Percentiles rank a stretch among this genome's conserved stretches.
Conservation (phyloP, 2,113 vertebrate species). For the Caracal caracal region DNA sequence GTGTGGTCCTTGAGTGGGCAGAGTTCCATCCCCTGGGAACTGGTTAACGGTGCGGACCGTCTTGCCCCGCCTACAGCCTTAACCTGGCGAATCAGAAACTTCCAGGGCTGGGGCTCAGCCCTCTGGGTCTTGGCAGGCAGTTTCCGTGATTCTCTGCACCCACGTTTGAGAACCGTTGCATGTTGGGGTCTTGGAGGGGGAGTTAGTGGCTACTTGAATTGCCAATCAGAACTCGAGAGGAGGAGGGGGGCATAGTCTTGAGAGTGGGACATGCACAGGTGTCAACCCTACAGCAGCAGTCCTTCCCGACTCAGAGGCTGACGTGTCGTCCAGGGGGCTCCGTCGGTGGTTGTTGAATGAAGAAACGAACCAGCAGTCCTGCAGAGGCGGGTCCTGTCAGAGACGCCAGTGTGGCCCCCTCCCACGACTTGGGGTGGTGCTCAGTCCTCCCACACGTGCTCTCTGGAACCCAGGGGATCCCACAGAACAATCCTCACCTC, state of each 20-base stretch:
- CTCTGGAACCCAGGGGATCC: background rate
- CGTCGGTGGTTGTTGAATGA: background rate
- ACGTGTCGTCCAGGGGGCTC: rapidly evolving
- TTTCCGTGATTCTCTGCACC: background rate
- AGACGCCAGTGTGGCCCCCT: background rate
- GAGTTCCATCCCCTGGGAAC: background rate
- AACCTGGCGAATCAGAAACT: background rate
- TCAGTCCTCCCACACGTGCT: background rate
- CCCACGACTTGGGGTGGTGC: background rate
- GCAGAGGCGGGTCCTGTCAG: background rate
- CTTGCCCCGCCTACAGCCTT: background rate
- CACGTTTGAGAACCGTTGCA: background rate
- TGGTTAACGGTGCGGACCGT: background rate
- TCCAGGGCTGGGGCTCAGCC: background rate
- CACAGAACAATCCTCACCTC: background rate
- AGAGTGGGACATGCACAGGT: rapidly evolving
- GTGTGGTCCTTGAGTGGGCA: background rate
- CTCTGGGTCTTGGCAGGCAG: too few relatives aligned
- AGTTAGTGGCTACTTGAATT: background rate
- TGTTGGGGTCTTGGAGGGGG: background rate
- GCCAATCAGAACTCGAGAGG: background rate
- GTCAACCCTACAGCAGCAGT: rapidly evolving
- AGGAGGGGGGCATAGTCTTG: background rate
- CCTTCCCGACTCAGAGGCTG: background rate
- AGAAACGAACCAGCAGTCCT: rapidly evolving